Evolutionary conservation across 2,113 vertebrate species (phyloP).

Genomic region (Periophthalmus modestus): DNA sequence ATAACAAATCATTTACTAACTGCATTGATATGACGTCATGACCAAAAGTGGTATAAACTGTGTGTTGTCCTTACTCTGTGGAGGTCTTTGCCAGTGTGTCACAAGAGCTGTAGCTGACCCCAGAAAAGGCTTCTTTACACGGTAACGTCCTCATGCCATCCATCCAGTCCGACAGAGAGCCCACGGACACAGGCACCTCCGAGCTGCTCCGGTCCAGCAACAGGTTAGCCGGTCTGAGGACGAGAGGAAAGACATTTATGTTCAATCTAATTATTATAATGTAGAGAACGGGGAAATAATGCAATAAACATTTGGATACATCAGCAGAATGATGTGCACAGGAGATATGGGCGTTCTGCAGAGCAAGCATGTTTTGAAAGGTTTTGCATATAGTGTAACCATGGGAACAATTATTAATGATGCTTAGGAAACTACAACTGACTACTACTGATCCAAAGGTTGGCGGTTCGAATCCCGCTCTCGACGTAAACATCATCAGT

Average conservation of each 20-base stretch:
- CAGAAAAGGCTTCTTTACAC: slow-evolving; percentile 93
- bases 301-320: slow-evolving; percentile 3
- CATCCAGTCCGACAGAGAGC: slow-evolving; percentile 88
- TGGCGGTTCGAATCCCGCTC: no score
- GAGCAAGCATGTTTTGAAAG: slow-evolving; percentile 11
- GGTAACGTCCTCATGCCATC: slow-evolving; percentile 89
- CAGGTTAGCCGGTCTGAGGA: slow-evolving; percentile 88
- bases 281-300: not conserved
- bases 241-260: not conserved
- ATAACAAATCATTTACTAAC: no score
- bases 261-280: not conserved
- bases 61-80: slow-evolving; percentile 86
- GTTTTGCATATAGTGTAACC: not conserved
- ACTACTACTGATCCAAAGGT: no score
- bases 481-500: no score
- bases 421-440: slow-evolving; percentile 11
- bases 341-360: slow-evolving; percentile 14
- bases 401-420: slow-evolving; percentile 23
- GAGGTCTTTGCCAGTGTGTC: slow-evolving; percentile 96
- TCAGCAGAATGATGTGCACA: not conserved
- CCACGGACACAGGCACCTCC: slow-evolving; percentile 83
- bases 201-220: slow-evolving; percentile 91
- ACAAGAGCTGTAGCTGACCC: slow-evolving; percentile 94
- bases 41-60: not conserved
- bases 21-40: no score